Evolutionary conservation across 2,888 invertebrate species (phyloP).

Genomic region (Limenitis camilla): DNA sequence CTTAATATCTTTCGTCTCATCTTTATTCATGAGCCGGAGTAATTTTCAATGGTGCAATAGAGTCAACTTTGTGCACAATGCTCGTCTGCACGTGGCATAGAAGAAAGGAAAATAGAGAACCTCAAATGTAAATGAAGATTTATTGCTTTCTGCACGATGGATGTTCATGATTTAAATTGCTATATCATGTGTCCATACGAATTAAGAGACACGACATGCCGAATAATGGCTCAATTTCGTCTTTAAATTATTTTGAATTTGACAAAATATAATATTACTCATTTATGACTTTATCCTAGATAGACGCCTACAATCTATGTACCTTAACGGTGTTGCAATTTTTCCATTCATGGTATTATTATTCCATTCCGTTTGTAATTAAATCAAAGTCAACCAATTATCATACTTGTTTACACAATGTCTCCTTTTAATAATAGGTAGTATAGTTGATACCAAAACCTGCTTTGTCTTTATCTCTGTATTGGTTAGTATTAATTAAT

Average conservation of each 20-base stretch:
- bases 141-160: neutral
- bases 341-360: neutral
- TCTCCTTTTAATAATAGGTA: neutral
- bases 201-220: neutral
- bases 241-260: too few relatives aligned
- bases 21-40: conserved; percentile 17
- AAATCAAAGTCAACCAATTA: conserved; percentile 1
- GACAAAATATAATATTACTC: too few relatives aligned
- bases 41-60: conserved; percentile 13
- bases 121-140: neutral
- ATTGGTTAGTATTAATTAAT: too few relatives aligned
- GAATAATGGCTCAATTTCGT: too few relatives aligned
- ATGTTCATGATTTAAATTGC: neutral
- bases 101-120: neutral
- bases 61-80: conserved; percentile 4
- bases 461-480: too few relatives aligned
- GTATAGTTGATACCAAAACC: too few relatives aligned
- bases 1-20: conserved; percentile 11
- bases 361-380: conserved; percentile 2
- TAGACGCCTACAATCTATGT: neutral
- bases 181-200: neutral
- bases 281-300: too few relatives aligned
- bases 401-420: neutral
- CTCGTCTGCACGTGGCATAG: neutral
- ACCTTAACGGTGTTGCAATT: neutral